Base-by-base conservation (phyloP, 2,797 vertebrate species). In the Caiman crocodilus region DNA sequence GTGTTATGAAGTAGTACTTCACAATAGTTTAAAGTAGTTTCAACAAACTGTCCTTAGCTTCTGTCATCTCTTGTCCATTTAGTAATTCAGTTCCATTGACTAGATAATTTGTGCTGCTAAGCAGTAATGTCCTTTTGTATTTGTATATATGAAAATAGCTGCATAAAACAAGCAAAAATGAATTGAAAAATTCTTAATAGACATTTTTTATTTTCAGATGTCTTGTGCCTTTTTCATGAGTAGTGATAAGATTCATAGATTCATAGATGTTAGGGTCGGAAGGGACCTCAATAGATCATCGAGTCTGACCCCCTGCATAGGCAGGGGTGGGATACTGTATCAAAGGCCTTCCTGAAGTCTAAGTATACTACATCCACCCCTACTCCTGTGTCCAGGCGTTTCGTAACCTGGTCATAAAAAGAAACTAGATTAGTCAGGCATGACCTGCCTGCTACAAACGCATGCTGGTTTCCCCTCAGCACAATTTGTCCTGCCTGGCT, bases 1-100 rank as follows among this genome's bases (percentile, higher is more conserved):
- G n/a, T 4, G 58, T 67, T 89, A 71, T 88, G 79, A 83, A 35
- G 89, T 82, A 56, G 69, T 91, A 74, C 84, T 91, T 88, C 23
- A 57, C 30, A 12, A 79, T 17, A 85, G 30, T 3, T 92, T 15
- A 79, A 0, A 50, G 55, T 82, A 85, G 56, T 5, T 15, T 83
- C 14, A 42, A 73, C 7, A 50, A 73, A 26, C 69, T 14, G 25
- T 73, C 15, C 13, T 88, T 91, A 91, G 64, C 57, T 28, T 84
- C 32, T 8, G 76, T 58, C 84, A 4, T 64, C 28, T 4, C 86
- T 82, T 60, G 11, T 85, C 26, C 6, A 4, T 59, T 6, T 88
- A 2, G 23, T 88, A 6, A 26, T 58, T 28, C 79, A 63, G 2
- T 50, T 50, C 50, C 25, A 35, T 61, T 69, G 12, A 65, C 32